Conservation (phyloP, 2,888 invertebrate species). For the Autographa pulchrina region DNA sequence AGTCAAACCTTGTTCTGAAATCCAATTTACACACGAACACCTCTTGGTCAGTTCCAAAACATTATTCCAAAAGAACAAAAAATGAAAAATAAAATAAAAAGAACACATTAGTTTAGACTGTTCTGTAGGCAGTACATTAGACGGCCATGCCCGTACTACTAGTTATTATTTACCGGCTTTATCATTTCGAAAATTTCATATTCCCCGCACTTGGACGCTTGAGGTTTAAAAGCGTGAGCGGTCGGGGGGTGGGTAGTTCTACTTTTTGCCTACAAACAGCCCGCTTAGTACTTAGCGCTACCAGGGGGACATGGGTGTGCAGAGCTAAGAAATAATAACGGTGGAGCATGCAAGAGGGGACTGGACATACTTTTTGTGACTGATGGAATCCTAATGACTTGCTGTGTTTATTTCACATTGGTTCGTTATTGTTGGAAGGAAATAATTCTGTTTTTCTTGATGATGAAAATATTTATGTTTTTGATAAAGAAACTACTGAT, state of each 20-base stretch:
- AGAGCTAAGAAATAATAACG: constrained; percentile 87
- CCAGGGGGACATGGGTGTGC: constrained; percentile 77
- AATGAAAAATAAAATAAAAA: constrained; percentile 9
- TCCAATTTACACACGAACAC: too few species aligned
- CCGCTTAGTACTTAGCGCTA: constrained; percentile 80
- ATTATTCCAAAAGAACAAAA: not conserved
- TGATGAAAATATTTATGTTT: not conserved
- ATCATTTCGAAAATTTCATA: constrained; percentile 90
- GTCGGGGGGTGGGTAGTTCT: constrained; percentile 71
- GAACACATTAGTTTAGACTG: constrained; percentile 39
- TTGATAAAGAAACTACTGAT: not conserved
- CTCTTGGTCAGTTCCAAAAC: too few species aligned
- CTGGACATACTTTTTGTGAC: constrained; percentile 72
- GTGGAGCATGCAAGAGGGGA: constrained; percentile 81
- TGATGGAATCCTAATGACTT: constrained; percentile 70
- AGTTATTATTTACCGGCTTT: constrained; percentile 90
- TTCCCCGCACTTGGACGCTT: constrained; percentile 89
- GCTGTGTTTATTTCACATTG: constrained; percentile 47
- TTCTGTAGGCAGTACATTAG: constrained; percentile 76
- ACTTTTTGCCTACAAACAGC: constrained; percentile 86
- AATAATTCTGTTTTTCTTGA: not conserved
- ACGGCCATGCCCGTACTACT: constrained; percentile 85
- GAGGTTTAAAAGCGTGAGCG: constrained; percentile 88
- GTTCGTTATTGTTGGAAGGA: constrained; percentile 19
- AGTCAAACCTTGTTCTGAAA: too few species aligned